Evolutionary conservation across 2,888 invertebrate species (phyloP).

Genomic region (Megamerina dolium): DNA sequence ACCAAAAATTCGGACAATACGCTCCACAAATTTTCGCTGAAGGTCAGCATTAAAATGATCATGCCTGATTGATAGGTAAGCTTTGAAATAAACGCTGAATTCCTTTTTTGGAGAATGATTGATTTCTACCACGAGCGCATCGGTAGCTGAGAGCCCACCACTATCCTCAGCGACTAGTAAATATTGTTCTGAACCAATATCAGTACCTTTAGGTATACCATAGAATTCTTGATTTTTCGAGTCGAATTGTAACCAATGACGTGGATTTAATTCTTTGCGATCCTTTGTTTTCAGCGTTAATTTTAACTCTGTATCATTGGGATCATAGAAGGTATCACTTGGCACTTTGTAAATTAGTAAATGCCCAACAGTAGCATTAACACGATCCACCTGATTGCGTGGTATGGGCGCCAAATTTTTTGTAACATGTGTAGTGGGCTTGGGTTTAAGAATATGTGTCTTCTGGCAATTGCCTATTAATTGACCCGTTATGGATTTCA

Average conservation of each 20-base stretch:
- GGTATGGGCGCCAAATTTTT: constrained; percentile 71
- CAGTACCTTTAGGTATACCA: constrained; percentile 69
- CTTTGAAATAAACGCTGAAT: constrained; percentile 74
- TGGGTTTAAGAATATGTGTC: constrained; percentile 50
- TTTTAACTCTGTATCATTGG: constrained; percentile 73
- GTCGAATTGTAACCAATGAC: constrained; percentile 87
- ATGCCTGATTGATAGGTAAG: constrained; percentile 67
- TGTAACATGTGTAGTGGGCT: constrained; percentile 53
- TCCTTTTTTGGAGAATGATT: constrained; percentile 58
- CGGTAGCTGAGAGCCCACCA: constrained; percentile 68
- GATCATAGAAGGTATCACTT: constrained; percentile 85
- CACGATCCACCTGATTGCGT: constrained; percentile 77
- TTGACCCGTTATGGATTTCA: constrained; percentile 60
- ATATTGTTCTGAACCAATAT: constrained; percentile 71
- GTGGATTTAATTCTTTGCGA: constrained; percentile 58
- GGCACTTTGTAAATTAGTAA: constrained; percentile 76
- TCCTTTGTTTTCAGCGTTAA: constrained; percentile 70
- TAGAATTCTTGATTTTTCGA: constrained; percentile 81
- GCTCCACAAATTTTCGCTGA: constrained; percentile 76
- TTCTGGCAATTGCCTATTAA: constrained; percentile 65
- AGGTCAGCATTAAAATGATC: constrained; percentile 67
- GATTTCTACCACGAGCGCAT: constrained; percentile 72
- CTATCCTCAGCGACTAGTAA: constrained; percentile 72
- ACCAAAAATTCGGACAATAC: constrained; percentile 68
- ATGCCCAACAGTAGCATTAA: constrained; percentile 77